Conservation (phyloP, 2,113 vertebrate species). For the Pelmatolapia mariae region DNA sequence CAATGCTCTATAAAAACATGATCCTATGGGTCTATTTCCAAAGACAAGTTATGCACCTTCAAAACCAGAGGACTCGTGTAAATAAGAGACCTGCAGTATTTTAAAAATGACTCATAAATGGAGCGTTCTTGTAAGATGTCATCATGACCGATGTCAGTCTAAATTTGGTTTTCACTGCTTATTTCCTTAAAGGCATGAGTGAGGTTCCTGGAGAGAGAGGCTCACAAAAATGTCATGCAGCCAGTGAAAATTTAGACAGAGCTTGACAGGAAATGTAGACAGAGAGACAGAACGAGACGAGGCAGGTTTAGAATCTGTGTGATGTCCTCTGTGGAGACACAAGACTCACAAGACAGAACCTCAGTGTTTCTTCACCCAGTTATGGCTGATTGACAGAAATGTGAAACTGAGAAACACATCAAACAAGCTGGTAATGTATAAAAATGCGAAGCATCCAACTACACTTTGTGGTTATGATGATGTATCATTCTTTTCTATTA, state of each 20-base stretch:
- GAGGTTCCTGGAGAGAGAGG: not conserved
- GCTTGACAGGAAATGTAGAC: not conserved
- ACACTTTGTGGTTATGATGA: not conserved
- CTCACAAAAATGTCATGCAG: not conserved
- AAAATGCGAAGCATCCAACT: not conserved
- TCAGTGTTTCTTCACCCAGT: not conserved
- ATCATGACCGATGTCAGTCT: not conserved
- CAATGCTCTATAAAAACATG: not conserved
- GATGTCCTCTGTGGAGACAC: not conserved
- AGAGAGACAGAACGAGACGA: not conserved
- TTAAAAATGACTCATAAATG: not conserved
- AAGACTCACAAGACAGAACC: not conserved
- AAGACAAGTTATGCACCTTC: not conserved
- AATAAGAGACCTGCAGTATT: not conserved
- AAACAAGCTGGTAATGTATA: not conserved
- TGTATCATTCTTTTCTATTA: not conserved
- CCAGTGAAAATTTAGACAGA: not conserved
- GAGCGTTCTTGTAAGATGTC: not conserved
- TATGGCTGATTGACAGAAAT: not conserved
- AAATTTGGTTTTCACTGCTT: not conserved
- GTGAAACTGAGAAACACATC: not conserved
- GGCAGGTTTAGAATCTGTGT: not conserved
- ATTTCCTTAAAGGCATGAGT: not conserved
- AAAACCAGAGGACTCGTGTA: not conserved
- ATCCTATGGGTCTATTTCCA: not conserved